These are phyloP conservation scores for Paramormyrops kingsleyae DNA, from an alignment of 2,113 vertebrate species.

Conservation along the genomic window DNA sequence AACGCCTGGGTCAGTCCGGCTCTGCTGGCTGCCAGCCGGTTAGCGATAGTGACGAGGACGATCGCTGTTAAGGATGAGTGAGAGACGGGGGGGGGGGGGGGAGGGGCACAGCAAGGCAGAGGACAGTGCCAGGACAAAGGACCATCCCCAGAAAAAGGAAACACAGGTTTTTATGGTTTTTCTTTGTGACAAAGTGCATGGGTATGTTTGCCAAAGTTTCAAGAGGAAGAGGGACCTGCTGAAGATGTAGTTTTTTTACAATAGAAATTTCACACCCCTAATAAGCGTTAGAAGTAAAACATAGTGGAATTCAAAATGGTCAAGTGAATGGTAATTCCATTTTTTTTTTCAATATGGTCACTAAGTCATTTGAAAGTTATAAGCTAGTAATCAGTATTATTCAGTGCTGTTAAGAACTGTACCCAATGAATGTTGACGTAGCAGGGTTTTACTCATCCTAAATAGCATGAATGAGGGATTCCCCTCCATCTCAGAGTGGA, in stretches of 20 bases:
- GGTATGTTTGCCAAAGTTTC: slow-evolving; percentile 17
- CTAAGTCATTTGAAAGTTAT: background rate
- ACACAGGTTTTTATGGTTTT: background rate
- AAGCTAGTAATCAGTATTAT: background rate
- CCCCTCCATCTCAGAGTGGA: background rate
- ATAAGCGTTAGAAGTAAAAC: slow-evolving; percentile 1
- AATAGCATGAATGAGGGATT: background rate
- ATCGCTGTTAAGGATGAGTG: slow-evolving; percentile 74
- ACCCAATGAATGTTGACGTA: background rate
- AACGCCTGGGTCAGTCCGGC: slow-evolving; percentile 66
- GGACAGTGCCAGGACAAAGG: background rate
- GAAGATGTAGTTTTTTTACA: background rate
- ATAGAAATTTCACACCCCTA: background rate
- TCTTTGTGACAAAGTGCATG: background rate
- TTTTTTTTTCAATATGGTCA: background rate
- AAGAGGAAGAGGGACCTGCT: background rate
- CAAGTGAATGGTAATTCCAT: background rate
- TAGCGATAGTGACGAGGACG: slow-evolving; percentile 91
- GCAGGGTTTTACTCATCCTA: background rate
- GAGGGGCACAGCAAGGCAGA: background rate
- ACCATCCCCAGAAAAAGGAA: background rate
- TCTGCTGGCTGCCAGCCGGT: slow-evolving; percentile 73
- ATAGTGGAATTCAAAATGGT: background rate
- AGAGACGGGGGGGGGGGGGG: too few species aligned
- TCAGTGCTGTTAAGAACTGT: background rate